Conservation (phyloP, 2,888 invertebrate species). For the Athrips mouffetella region DNA sequence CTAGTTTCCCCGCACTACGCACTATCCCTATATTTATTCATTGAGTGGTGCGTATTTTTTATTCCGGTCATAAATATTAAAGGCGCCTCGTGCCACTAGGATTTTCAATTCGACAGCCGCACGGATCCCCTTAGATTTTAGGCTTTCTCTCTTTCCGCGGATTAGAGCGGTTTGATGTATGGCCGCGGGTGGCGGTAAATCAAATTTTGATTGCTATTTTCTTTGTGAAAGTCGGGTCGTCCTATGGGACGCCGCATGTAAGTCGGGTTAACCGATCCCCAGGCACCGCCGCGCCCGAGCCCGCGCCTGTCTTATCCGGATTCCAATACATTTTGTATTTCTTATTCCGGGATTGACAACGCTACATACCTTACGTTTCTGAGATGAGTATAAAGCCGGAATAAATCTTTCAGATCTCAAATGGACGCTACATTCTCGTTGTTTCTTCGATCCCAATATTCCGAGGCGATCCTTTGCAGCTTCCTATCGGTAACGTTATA, state of each 20-base stretch:
- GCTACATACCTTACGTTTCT: neutral
- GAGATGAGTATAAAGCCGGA: neutral
- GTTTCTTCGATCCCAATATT: neutral
- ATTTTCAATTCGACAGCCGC: conserved; percentile 71
- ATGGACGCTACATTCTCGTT: neutral
- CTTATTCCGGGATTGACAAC: conserved; percentile 42
- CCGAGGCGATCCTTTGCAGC: neutral
- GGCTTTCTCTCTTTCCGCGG: conserved; percentile 67
- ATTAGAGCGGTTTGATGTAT: conserved; percentile 72
- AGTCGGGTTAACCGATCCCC: conserved; percentile 74
- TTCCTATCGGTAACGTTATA: neutral
- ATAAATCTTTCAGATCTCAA: neutral
- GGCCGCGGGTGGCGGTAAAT: conserved; percentile 76
- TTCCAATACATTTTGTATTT: conserved; percentile 52
- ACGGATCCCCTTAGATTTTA: conserved; percentile 69
- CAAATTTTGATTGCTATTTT: conserved; percentile 79
- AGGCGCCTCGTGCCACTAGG: conserved; percentile 54
- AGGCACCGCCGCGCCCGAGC: conserved; percentile 40
- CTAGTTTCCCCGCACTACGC: neutral
- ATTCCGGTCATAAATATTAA: conserved; percentile 71
- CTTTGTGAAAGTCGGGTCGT: conserved; percentile 72
- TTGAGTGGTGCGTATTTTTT: conserved; percentile 58
- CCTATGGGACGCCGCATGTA: conserved; percentile 58
- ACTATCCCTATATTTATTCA: conserved; percentile 62
- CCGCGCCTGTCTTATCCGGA: conserved; percentile 51